A percentile compares a stretch with the other conserved stretches of the same genome.
phyloP scores from a whole-genome alignment of 2,888 invertebrate species.

The Eledona agricola region DNA sequence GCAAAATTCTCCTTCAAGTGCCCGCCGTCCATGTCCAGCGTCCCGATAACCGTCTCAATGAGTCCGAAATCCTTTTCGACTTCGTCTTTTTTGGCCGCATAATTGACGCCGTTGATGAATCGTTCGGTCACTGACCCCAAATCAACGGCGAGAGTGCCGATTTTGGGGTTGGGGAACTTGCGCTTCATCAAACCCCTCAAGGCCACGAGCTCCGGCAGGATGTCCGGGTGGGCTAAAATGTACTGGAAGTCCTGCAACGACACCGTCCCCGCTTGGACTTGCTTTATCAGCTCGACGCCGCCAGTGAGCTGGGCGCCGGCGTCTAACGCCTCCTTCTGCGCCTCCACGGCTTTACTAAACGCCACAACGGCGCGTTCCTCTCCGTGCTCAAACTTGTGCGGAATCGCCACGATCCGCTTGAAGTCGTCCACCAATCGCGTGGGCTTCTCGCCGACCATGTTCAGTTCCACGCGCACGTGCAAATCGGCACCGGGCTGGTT shows the following conservation, averaged over 20 bases:
- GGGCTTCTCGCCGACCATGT: constrained; percentile 79
- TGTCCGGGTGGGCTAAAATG: constrained; percentile 80
- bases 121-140: constrained; percentile 69
- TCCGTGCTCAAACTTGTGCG: constrained; percentile 75
- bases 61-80: constrained; percentile 76
- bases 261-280: constrained; percentile 78
- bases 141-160: constrained; percentile 75
- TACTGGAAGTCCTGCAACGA: constrained; percentile 75
- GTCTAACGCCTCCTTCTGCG: constrained; percentile 68
- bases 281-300: constrained; percentile 77
- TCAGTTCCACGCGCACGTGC: constrained; percentile 77
- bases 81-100: constrained; percentile 72
- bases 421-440: constrained; percentile 77
- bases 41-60: constrained; percentile 74
- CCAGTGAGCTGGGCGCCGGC: constrained; percentile 81
- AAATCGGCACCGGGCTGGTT: constrained; percentile 79
- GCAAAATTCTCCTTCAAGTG: constrained; percentile 78
- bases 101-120: constrained; percentile 76
- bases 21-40: constrained; percentile 75
- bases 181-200: constrained; percentile 81
- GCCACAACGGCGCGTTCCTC: constrained; percentile 76
- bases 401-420: constrained; percentile 71
- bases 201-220: constrained; percentile 77
- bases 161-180: constrained; percentile 75
- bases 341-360: constrained; percentile 75